Conservation (phyloP, 1,140 invertebrate genomes). For the Scaptomyza hsui region DNA sequence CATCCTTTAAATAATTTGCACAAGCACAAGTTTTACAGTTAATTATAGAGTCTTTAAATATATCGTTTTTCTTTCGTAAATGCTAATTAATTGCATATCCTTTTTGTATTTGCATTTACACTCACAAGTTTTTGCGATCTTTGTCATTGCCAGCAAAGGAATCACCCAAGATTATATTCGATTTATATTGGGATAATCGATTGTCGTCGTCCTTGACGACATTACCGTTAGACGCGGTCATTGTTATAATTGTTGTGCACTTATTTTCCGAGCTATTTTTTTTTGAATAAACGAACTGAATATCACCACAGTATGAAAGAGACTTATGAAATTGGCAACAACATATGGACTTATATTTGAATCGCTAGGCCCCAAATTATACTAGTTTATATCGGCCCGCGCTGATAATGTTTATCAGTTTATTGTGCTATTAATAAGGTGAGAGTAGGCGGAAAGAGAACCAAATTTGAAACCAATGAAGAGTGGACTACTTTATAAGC, state of each 20-base stretch:
- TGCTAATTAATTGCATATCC: background rate
- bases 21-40: background rate
- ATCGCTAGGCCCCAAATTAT: constrained; percentile 8
- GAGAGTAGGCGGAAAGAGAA: constrained; percentile 24
- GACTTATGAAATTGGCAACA: constrained; percentile 29
- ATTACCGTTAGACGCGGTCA: constrained; percentile 62
- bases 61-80: background rate
- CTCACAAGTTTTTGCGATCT: constrained; percentile 69
- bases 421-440: constrained; percentile 34
- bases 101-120: constrained; percentile 15
- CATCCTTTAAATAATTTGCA: no score
- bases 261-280: constrained; percentile 7
- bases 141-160: constrained; percentile 41
- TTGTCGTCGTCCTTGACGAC: constrained; percentile 63
- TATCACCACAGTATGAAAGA: constrained; percentile 10
- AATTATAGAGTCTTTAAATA: background rate
- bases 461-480: constrained; percentile 1
- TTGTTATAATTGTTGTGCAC: constrained; percentile 17
- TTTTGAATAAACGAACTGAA: constrained; percentile 36
- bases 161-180: constrained; percentile 66
- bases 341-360: constrained; percentile 49
- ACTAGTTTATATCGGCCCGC: constrained; percentile 28
- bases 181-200: constrained; percentile 64
- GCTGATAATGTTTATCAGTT: constrained; percentile 44
- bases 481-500: constrained; percentile 1